Evolutionary conservation across 2,113 vertebrate species (phyloP), one percentile per base, ranked within the genome.

Genomic region (Seriola aureovittata): DNA sequence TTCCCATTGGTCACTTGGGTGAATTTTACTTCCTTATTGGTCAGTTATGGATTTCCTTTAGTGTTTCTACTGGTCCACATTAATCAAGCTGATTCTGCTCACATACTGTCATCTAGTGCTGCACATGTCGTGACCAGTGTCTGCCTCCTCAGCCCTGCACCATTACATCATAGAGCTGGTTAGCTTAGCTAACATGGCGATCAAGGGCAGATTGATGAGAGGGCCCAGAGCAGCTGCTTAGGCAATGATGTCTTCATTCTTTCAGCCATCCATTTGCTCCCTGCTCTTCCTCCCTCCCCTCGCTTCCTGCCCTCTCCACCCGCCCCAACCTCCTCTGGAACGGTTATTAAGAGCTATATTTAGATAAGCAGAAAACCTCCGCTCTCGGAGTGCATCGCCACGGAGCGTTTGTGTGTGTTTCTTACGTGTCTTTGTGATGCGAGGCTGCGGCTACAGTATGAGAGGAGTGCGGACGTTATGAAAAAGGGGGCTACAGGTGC

Each of bases 281-380:
- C 38, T 29, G 23, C 57, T 57, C 73, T 65, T 29, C 50, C 48
- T 60, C n/a, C 46, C 48, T 68, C 46, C 40, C 75, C 76, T 76
- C 40, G 6, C 82, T 87, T 88, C 85, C 79, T 82, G 71, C 77
- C 71, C 75, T 85, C 69, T 80, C 67, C 86, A 89, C 84, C 87
- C 78, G 23, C 80, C 77, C 71, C 71, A 81, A 36, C 86, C 80
- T 66, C 71, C 55, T 89, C 80, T 70, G 66, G 46, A 87, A 73
- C 21, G 0, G 70, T 89, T 86, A 92, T 89, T 88, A 86, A 72
- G 60, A 48, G 83, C 88, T 91, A 92, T 87, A 90, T 93, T 90
- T 91, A 88, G 88, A 91, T 80, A 52, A 81, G 60, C 29, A 75
- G 78, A 75, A 82, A 82, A 78, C 80, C 77, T 84, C 19, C 36